Conservation (phyloP, 2,888 invertebrate species). For the Hemithea aestivaria region DNA sequence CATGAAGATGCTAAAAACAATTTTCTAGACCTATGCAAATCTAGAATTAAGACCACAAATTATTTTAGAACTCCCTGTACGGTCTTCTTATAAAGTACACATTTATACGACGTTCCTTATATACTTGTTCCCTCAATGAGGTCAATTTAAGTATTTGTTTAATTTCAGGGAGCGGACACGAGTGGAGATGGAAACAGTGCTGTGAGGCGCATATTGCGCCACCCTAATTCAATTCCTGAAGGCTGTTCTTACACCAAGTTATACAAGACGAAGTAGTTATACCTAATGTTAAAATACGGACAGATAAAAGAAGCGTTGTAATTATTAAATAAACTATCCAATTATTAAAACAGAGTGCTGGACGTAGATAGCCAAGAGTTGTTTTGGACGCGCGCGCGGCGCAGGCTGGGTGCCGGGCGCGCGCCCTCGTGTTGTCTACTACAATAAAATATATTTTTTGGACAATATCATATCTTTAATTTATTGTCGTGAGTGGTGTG, state of each 20-base stretch:
- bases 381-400: constrained; percentile 74
- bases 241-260: constrained; percentile 80
- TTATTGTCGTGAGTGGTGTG: constrained; percentile 2
- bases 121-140: no score
- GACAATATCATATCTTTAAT: constrained; percentile 58
- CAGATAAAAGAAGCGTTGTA: constrained; percentile 77
- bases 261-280: constrained; percentile 79
- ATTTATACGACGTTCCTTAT: no score
- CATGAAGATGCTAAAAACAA: no score
- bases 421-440: constrained; percentile 76
- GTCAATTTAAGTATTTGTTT: constrained; percentile 6
- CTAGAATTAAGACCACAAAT: no score
- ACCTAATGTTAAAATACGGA: constrained; percentile 76
- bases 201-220: constrained; percentile 83
- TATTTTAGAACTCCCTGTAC: no score
- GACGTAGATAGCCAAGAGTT: constrained; percentile 76
- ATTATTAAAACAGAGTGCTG: constrained; percentile 78
- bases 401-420: constrained; percentile 74
- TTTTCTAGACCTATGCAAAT: no score
- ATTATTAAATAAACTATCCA: constrained; percentile 81
- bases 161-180: constrained; percentile 77
- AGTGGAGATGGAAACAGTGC: constrained; percentile 96
- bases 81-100: no score
- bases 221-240: constrained; percentile 77
- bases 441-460: constrained; percentile 79